A percentile compares a stretch with the other conserved stretches of the same genome.
Conservation (phyloP, 1,140 invertebrate species). For the Tachypleus tridentatus region DNA sequence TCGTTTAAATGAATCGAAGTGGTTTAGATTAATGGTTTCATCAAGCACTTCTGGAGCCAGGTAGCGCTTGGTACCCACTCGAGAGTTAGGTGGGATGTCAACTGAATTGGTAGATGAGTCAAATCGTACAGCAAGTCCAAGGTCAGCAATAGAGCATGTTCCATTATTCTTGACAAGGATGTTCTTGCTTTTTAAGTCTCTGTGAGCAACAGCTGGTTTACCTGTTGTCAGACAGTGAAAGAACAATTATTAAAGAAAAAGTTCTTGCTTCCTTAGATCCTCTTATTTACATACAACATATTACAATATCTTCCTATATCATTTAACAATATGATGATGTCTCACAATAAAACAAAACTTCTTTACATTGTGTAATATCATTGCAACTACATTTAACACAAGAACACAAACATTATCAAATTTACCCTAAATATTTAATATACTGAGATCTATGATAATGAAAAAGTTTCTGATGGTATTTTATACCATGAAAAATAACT, state of each 20-base stretch:
- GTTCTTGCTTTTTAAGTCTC: conserved; percentile 44
- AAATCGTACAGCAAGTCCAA: conserved; percentile 50
- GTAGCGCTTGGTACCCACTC: conserved; percentile 68
- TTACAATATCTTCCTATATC: no score
- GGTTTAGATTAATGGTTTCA: conserved; percentile 73
- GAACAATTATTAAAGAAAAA: not conserved
- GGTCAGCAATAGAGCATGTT: conserved; percentile 41
- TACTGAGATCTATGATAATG: no score
- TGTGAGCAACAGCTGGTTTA: conserved; percentile 45
- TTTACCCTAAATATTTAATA: no score
- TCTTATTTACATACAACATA: no score
- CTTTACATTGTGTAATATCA: no score
- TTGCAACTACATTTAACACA: no score
- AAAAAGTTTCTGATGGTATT: no score
- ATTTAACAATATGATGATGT: no score
- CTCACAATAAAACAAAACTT: no score
- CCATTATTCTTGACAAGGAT: conserved; percentile 41
- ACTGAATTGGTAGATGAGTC: conserved; percentile 50
- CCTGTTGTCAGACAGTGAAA: conserved; percentile 27
- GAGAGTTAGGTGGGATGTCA: conserved; percentile 53
- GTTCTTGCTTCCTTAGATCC: no score
- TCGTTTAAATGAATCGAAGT: conserved; percentile 88
- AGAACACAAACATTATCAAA: no score
- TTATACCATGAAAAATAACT: no score
- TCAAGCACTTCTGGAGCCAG: conserved; percentile 56